A percentile compares a stretch with the other conserved stretches of the same genome.
Evolutionary conservation across 2,888 invertebrate genomes (phyloP).

Genomic region (Meloe dianella): DNA sequence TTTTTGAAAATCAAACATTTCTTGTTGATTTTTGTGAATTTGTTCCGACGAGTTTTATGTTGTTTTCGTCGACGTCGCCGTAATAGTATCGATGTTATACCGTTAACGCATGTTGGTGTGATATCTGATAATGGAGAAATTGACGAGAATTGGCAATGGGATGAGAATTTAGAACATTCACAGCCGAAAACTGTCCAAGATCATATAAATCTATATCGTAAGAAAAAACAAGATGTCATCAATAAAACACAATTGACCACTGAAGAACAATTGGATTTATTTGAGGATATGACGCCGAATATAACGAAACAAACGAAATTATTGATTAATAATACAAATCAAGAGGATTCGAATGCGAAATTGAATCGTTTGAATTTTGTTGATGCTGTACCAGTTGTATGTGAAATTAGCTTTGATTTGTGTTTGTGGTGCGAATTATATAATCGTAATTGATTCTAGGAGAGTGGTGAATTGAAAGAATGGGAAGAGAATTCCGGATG

Average conservation of each 20-base stretch:
- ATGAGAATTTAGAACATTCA: constrained; percentile 60
- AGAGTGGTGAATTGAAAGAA: constrained; percentile 52
- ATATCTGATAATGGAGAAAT: constrained; percentile 54
- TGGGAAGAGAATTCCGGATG: constrained; percentile 57
- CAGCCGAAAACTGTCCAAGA: constrained; percentile 64
- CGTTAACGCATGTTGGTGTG: constrained; percentile 65
- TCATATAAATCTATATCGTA: constrained; percentile 69
- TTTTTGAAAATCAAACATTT: constrained; percentile 63
- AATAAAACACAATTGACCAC: constrained; percentile 53
- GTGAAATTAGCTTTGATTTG: too few species aligned
- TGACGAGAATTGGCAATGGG: constrained; percentile 67
- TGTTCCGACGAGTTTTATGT: constrained; percentile 67
- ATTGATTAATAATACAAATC: constrained; percentile 59
- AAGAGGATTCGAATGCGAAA: constrained; percentile 44
- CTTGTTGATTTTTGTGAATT: constrained; percentile 62
- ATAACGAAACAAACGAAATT: constrained; percentile 67
- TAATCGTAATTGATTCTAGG: constrained; percentile 33
- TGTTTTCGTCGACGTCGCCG: constrained; percentile 65
- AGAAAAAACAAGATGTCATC: constrained; percentile 58
- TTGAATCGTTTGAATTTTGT: constrained; percentile 46
- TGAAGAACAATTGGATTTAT: constrained; percentile 64
- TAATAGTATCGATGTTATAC: constrained; percentile 63
- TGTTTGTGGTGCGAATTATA: too few species aligned
- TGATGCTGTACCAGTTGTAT: constrained; percentile 25
- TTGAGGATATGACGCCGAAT: constrained; percentile 68